Conservation (phyloP, 2,888 invertebrate genomes). For the Phortica magna region DNA sequence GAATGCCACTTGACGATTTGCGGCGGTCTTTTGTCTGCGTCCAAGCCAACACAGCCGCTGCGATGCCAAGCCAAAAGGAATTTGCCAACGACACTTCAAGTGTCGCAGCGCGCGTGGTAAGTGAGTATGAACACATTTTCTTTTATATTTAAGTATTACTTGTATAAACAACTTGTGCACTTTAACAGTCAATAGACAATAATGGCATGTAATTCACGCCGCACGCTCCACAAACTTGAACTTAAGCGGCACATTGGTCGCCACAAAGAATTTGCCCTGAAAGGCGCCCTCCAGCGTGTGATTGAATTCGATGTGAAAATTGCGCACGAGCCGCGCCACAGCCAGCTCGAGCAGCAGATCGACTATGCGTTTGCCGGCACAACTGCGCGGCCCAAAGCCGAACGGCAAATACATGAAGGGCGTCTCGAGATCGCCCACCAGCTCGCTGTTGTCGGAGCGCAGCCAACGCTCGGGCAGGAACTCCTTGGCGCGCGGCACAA, state of each 20-base stretch:
- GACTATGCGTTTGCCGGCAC: slow-evolving; percentile 86
- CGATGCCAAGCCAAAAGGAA: slow-evolving; percentile 1
- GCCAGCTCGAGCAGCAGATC: slow-evolving; percentile 84
- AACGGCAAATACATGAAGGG: slow-evolving; percentile 74
- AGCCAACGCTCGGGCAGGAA: slow-evolving; percentile 89
- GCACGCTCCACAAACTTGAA: slow-evolving; percentile 72
- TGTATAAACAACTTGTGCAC: background rate
- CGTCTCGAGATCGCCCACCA: slow-evolving; percentile 56
- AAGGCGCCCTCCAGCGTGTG: slow-evolving; percentile 74
- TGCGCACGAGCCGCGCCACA: slow-evolving; percentile 77
- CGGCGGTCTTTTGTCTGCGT: background rate
- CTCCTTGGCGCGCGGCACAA: slow-evolving; percentile 81
- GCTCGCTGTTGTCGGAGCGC: slow-evolving; percentile 60
- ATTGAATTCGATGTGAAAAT: slow-evolving; percentile 77
- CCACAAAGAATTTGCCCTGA: slow-evolving; percentile 68
- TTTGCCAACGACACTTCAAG: slow-evolving; percentile 30
- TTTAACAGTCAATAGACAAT: background rate
- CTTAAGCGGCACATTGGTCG: slow-evolving; percentile 74
- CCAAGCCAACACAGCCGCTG: background rate
- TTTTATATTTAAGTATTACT: background rate
- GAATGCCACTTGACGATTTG: background rate
- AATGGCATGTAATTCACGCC: slow-evolving; percentile 20
- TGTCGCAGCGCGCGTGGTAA: background rate
- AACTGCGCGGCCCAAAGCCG: slow-evolving; percentile 79
- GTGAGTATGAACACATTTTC: background rate